These are phyloP conservation scores for Hypanus sabinus DNA, from an alignment of 2,113 vertebrate species.

Conservation along the genomic window DNA sequence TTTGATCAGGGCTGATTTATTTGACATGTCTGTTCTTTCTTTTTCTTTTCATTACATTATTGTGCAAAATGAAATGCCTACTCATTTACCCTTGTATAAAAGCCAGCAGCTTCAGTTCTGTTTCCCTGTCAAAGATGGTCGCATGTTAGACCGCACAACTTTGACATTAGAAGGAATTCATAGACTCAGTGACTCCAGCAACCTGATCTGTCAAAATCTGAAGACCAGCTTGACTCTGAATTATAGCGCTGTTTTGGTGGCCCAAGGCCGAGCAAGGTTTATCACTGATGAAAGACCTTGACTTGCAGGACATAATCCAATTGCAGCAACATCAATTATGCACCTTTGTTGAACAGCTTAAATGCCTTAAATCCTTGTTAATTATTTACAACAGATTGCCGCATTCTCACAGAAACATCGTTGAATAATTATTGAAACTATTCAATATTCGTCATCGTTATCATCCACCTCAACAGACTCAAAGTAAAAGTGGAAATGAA, in stretches of 20 bases:
- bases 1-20: no score
- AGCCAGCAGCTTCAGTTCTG: background rate
- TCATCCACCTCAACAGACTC: background rate
- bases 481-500: background rate
- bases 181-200: slow-evolving; percentile 52
- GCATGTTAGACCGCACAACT: slow-evolving; percentile 41
- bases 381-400: slow-evolving; percentile 26
- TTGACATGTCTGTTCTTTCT: background rate
- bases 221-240: slow-evolving; percentile 48
- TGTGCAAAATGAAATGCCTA: background rate
- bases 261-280: background rate
- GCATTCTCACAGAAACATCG: background rate
- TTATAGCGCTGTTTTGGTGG: slow-evolving; percentile 41
- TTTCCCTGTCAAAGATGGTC: background rate
- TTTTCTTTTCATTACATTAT: background rate
- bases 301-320: slow-evolving; percentile 20
- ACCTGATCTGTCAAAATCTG: slow-evolving; percentile 44
- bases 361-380: slow-evolving; percentile 27
- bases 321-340: slow-evolving; percentile 31
- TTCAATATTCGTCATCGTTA: background rate
- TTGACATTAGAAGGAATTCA: slow-evolving; percentile 49
- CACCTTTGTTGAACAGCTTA: slow-evolving; percentile 19
- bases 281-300: background rate
- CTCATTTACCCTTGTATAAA: background rate
- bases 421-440: background rate